These are phyloP conservation scores for Lasioglossum figueresi DNA, from an alignment of 2,888 invertebrate species.

Conservation along the genomic window DNA sequence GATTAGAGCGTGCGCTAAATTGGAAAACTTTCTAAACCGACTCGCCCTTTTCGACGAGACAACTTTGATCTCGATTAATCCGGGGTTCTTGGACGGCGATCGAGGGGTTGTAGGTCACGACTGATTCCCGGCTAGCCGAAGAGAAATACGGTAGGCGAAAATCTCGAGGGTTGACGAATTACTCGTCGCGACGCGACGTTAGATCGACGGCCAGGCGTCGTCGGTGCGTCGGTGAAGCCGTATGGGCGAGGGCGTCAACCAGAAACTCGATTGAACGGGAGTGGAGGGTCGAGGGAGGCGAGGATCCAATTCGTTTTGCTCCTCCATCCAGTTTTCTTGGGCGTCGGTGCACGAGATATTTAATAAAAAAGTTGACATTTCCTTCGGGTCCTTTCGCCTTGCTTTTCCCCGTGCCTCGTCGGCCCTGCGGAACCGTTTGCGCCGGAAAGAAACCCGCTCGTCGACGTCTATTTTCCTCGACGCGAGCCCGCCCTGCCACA, in stretches of 20 bases:
- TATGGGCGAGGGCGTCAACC: conserved; percentile 28
- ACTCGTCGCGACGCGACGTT: neutral
- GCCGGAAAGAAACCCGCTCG: conserved; percentile 4
- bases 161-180: neutral
- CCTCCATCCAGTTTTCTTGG: conserved; percentile 56
- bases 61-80: neutral
- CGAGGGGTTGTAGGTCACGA: neutral
- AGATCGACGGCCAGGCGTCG: neutral
- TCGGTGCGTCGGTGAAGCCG: conserved; percentile 28
- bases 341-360: conserved; percentile 64
- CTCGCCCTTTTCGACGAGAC: neutral
- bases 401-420: conserved; percentile 26
- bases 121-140: neutral
- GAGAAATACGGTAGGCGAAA: neutral
- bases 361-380: conserved; percentile 75
- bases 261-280: conserved; percentile 50
- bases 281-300: neutral
- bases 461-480: conserved; percentile 12
- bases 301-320: conserved; percentile 58
- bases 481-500: conserved; percentile 18
- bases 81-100: neutral
- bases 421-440: conserved; percentile 22
- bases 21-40: neutral
- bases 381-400: conserved; percentile 48
- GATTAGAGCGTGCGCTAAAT: neutral